These are phyloP conservation scores for Eurytoma californica DNA, from an alignment of 2,888 invertebrate species.

Conservation along the genomic window DNA sequence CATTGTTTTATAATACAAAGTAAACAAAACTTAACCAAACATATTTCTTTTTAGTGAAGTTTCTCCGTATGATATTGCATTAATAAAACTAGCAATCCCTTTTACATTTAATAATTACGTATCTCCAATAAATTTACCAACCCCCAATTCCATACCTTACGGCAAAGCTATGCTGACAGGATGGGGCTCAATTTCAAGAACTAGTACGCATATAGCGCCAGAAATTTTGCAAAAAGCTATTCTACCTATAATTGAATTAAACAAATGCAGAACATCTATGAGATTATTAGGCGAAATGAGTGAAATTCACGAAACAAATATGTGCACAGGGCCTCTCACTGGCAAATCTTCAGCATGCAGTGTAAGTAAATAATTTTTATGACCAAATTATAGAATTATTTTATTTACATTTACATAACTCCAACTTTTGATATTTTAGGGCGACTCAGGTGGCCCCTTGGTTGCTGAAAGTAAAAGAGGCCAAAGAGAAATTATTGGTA, in stretches of 20 bases:
- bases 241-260: constrained; percentile 65
- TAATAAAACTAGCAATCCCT: constrained; percentile 73
- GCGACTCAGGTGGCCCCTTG: constrained; percentile 78
- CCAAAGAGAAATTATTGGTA: constrained; percentile 81
- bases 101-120: constrained; percentile 69
- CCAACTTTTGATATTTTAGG: constrained; percentile 67
- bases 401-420: not conserved
- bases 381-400: not conserved
- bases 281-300: constrained; percentile 14
- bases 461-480: constrained; percentile 74
- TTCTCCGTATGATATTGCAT: constrained; percentile 76
- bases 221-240: constrained; percentile 66
- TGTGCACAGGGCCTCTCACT: constrained; percentile 63
- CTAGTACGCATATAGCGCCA: constrained; percentile 61
- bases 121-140: constrained; percentile 72
- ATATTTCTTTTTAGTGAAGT: constrained; percentile 62
- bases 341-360: constrained; percentile 55
- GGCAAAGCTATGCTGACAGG: constrained; percentile 74
- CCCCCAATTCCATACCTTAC: constrained; percentile 60
- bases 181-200: constrained; percentile 74
- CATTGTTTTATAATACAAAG: not conserved
- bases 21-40: not conserved
- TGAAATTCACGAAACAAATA: constrained; percentile 60
- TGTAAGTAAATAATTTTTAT: constrained; percentile 34
- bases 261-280: constrained; percentile 61